Percentiles rank a stretch among this genome's conserved stretches.
phyloP scores from a whole-genome alignment of 2,888 invertebrate genomes.

The Mimas tiliae region DNA sequence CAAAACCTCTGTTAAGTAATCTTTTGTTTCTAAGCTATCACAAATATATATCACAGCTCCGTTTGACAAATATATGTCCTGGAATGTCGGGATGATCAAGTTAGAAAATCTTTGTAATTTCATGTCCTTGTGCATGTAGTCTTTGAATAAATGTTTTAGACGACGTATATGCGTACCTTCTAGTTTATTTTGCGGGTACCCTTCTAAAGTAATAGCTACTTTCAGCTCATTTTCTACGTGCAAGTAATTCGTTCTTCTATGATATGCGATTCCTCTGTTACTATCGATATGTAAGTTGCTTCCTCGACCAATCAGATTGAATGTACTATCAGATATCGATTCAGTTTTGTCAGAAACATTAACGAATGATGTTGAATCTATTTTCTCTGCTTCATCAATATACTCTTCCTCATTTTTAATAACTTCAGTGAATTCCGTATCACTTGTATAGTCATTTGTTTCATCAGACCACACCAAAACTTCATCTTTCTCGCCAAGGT shows the following conservation, averaged over 20 bases:
- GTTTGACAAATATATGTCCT: conserved; percentile 74
- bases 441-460: conserved; percentile 42
- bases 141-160: conserved; percentile 72
- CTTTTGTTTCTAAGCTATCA: conserved; percentile 76
- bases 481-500: conserved; percentile 61
- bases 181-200: conserved; percentile 71
- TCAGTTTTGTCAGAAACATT: conserved; percentile 65
- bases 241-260: conserved; percentile 75
- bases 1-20: conserved; percentile 67
- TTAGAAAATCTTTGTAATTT: conserved; percentile 68
- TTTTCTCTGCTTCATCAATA: conserved; percentile 31
- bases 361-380: conserved; percentile 46
- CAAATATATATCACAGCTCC: conserved; percentile 78
- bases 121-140: conserved; percentile 72
- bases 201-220: conserved; percentile 71
- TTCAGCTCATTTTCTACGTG: conserved; percentile 74
- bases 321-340: conserved; percentile 61
- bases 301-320: conserved; percentile 58
- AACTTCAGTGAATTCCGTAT: conserved; percentile 37
- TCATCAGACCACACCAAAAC: conserved; percentile 61
- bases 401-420: conserved; percentile 35
- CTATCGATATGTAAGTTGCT: conserved; percentile 72
- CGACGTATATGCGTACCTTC: conserved; percentile 73
- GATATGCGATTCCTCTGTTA: conserved; percentile 73
- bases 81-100: conserved; percentile 72